Evolutionary conservation across 2,113 vertebrate species (phyloP).

Genomic region (Phylloscopus whistleri): DNA sequence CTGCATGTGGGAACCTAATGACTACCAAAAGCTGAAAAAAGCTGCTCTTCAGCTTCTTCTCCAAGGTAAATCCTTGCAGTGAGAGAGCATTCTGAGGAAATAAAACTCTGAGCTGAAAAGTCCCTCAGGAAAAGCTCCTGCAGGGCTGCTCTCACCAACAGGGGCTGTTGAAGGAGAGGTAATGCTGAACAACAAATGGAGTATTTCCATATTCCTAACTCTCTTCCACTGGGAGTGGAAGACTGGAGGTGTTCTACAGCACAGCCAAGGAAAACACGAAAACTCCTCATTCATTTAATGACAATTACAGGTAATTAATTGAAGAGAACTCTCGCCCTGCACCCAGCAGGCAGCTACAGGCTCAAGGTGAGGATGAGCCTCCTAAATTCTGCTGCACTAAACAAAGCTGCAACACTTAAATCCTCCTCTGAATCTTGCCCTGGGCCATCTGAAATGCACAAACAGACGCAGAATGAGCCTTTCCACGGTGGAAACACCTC

Average conservation of each 20-base stretch:
- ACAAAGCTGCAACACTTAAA: neutral
- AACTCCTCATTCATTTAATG: neutral
- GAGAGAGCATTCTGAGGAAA: neutral
- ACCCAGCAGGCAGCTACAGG: neutral
- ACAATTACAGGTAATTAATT: neutral
- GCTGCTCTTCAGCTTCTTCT: neutral
- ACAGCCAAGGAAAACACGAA: neutral
- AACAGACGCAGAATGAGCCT: slow-evolving; percentile 38
- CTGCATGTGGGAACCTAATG: neutral
- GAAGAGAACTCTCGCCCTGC: neutral
- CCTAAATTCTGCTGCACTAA: neutral
- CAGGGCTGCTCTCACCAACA: neutral
- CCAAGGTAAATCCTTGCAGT: neutral
- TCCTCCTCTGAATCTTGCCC: neutral
- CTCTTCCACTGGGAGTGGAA: neutral
- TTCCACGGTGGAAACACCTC: slow-evolving; percentile 4
- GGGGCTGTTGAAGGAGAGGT: neutral
- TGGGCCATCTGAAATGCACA: neutral
- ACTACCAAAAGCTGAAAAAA: neutral
- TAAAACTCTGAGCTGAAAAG: neutral
- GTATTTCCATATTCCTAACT: neutral
- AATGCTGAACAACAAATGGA: neutral
- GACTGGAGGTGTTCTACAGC: neutral
- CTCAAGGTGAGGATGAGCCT: neutral
- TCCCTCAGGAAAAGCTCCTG: neutral